These are phyloP conservation scores for Spodoptera picta DNA, from an alignment of 2,888 invertebrate species.

Conservation along the genomic window DNA sequence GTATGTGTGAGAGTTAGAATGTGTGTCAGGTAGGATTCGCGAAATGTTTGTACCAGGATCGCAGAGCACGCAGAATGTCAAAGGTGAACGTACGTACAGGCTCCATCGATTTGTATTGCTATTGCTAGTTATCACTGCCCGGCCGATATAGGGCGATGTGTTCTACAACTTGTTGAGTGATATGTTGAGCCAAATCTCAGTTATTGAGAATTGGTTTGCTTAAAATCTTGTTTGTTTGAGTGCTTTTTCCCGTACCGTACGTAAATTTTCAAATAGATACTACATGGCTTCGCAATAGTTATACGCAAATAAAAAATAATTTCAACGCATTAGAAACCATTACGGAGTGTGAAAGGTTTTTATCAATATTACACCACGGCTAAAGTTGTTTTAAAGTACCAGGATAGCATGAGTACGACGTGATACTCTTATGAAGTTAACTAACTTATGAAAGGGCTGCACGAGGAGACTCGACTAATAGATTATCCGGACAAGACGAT, in stretches of 20 bases:
- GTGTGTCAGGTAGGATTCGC: neutral
- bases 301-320: too few species aligned
- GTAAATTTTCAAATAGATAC: too few species aligned
- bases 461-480: conserved; percentile 18
- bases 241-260: neutral
- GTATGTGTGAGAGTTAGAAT: neutral
- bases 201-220: conserved; percentile 10
- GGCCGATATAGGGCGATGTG: conserved; percentile 27
- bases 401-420: neutral
- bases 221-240: conserved; percentile 19
- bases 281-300: too few species aligned
- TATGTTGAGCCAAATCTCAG: conserved; percentile 29
- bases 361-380: too few species aligned
- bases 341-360: too few species aligned
- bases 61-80: conserved; percentile 31
- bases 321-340: too few species aligned
- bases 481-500: conserved; percentile 12
- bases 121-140: conserved; percentile 40
- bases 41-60: conserved; percentile 1
- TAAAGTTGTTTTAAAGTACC: too few species aligned
- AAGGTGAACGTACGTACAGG: conserved; percentile 53
- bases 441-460: conserved; percentile 5
- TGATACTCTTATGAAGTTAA: conserved; percentile 10
- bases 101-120: conserved; percentile 56
- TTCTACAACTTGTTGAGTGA: conserved; percentile 35